Base-by-base conservation (phyloP, 2,113 vertebrate species). In the Mohoua ochrocephala region DNA sequence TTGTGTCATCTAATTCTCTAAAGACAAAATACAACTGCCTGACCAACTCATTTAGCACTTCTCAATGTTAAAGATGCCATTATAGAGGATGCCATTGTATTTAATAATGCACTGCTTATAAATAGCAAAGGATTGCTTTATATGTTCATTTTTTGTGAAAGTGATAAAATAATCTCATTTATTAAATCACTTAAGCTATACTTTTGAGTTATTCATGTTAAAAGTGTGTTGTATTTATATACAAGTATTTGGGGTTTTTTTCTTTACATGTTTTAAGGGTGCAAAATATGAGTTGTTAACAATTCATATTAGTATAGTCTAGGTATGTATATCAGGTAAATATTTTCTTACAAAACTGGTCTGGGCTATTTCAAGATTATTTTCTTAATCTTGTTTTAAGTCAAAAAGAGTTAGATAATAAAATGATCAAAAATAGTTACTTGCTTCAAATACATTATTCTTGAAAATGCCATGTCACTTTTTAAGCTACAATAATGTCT, bases 171-270 rank as follows among this genome's bases (percentile, higher is more conserved):
- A 39, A 22, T 52, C 13, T 77, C 4, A 52, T 61, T 77, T 56
- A 20, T 63, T 53, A 37, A 73, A 57, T 56, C 30, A 23, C 9
- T 37, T 30, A 31, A 56, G 42, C 17, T n/a, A 24, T 37, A 68
- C 1, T 19, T 89, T 71, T 35, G 16, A 45, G 22, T 67, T 41
- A 33, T 14, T 41, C 1, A 15, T 20, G 35, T 35, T 24, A 35
- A 37, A 67, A 45, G 2, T 52, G 56, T 54, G 3, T 18, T 69
- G 45, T 33, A 39, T 50, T 83, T 68, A 33, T 73, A 41, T 6
- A 19, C 11, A 73, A 73, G 23, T 20, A 1, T 1, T 4, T 50
- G 8, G 23, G 4, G 0, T 1, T 31, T 54, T 80, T 57, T 57
- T 15, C 6, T 10, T 15, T 42, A 4, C 2, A 11, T 22, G 12